Evolutionary conservation across 1,140 invertebrate genomes (phyloP).

Genomic region (Drosophila sproati): DNA sequence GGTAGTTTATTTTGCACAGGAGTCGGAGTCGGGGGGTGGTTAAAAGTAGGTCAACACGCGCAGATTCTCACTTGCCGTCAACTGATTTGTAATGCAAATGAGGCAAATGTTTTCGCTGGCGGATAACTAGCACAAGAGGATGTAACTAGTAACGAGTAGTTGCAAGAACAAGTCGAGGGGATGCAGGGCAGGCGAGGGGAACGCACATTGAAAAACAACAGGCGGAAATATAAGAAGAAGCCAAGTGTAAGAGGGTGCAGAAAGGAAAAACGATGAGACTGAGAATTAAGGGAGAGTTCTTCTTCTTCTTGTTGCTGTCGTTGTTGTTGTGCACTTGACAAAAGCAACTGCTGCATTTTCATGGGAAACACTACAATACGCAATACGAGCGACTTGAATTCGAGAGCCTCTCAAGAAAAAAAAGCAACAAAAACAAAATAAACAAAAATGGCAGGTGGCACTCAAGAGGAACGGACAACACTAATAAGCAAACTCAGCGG

Average conservation of each 20-base stretch:
- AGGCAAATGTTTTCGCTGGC: constrained; percentile 54
- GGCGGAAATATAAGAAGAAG: constrained; percentile 37
- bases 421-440: background rate
- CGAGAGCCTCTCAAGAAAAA: constrained; percentile 6
- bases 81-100: constrained; percentile 82
- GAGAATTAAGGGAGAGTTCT: background rate
- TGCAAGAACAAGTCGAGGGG: background rate
- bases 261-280: constrained; percentile 3
- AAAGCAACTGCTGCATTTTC: constrained; percentile 42
- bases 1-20: background rate
- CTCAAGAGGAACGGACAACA: constrained; percentile 54
- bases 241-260: constrained; percentile 8
- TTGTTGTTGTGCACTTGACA: constrained; percentile 37
- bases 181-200: constrained; percentile 4
- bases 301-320: background rate
- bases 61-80: constrained; percentile 69
- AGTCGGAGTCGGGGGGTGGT: background rate
- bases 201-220: constrained; percentile 36
- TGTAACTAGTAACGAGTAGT: constrained; percentile 39
- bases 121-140: constrained; percentile 63
- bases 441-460: constrained; percentile 29
- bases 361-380: constrained; percentile 57
- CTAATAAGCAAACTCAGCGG: constrained; percentile 54
- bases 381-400: constrained; percentile 6
- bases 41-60: constrained; percentile 68